Base-by-base conservation (phyloP, 37 sponge, comb jelly and placozoan genomes). In the Cladorhizidae sp. region DNA sequence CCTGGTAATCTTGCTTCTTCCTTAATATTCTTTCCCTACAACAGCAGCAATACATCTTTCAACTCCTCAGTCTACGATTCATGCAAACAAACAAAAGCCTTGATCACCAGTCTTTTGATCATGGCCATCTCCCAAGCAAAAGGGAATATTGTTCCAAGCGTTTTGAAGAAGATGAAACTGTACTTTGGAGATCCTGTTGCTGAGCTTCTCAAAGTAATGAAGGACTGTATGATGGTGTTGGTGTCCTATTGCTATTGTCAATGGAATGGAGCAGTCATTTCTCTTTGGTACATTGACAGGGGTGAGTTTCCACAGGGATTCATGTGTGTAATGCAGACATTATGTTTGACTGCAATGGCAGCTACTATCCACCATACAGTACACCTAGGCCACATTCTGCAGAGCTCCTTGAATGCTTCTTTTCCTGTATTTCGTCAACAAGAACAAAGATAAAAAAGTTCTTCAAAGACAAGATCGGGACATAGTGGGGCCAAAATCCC, bases 1-100 rank as follows among this genome's bases (percentile, higher is more conserved):
- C 75, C 81, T 0, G 87, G 81, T n/a, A n/a, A n/a, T n/a, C n/a
- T n/a, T n/a, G n/a, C n/a, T 3, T 80, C 87, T 43, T 80, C 87
- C 2, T 32, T 80, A 3, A 80, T 87, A 2, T 35, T 81, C 11
- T 74, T 63, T 36, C 78, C 78, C 0, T 77, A 77, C 78, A 64
- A 14, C 23, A 57, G 45, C 36, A 37, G 14, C 2, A 41, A 71
- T 14, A 23, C 23, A 45, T 2, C 42, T 14, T 21, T 6, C 3
- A 17, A 7, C 2, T 8, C 43, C 7, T 45, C 40, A 21, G 72
- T 5, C 8, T 21, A 40, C 45, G 9, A 28, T 65, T 65, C 67
- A 32, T 65, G 67, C 32, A 33, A 31, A 31, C 36, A 2, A 35
- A 31, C 67, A 42, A 67, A 1, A 38, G 71, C 22, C 8, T 63